Evolutionary conservation across 1,140 invertebrate species (phyloP), one percentile per base, ranked within the genome.

Genomic region (Trichomalopsis sarcophagae): DNA sequence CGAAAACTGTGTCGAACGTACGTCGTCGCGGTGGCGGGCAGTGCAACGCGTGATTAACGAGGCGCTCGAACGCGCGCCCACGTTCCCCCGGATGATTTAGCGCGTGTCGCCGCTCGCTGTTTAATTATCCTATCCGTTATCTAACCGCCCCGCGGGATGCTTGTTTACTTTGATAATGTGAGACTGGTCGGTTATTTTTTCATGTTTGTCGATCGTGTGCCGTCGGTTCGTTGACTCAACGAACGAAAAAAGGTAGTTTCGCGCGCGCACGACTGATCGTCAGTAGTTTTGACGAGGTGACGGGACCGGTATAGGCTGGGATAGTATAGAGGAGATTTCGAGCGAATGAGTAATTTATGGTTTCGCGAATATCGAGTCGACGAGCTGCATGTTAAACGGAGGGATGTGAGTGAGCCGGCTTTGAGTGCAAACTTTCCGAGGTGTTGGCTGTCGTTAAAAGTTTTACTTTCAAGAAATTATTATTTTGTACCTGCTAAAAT

Each of bases 81-180:
- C 76, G 76, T 44, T 17, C n/a, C 30, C 40, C 33, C 44, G 81
- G 23, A 82, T 82, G 81, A 82, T 82, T 82, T 75, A 82, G 50
- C 66, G 27, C 21, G 69, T 50, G 33, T 40, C 81, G 69, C 44
- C 13, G n/a, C 50, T 21, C 62, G 0, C n/a, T 23, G 75, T 73
- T 84, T 79, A 84, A 84, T 84, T 73, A 73, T 62, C 47, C 76
- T 21, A 69, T 55, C 40, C 82, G 40, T 73, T 79, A 84, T 84
- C 75, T 50, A 68, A 83, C 62, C 44, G 3, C 40, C 50, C 74
- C 40, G 5, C 17, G 21, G 55, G 55, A 76, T 44, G 5, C 69
- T 71, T 21, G 30, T 79, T 79, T 66, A 62, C 75, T 79, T 79
- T 33, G 74, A 44, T 77, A 83, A 55, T 74, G 11, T 5, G 0